Conservation (phyloP, 2,113 vertebrate species). For the Arenaria interpres region DNA sequence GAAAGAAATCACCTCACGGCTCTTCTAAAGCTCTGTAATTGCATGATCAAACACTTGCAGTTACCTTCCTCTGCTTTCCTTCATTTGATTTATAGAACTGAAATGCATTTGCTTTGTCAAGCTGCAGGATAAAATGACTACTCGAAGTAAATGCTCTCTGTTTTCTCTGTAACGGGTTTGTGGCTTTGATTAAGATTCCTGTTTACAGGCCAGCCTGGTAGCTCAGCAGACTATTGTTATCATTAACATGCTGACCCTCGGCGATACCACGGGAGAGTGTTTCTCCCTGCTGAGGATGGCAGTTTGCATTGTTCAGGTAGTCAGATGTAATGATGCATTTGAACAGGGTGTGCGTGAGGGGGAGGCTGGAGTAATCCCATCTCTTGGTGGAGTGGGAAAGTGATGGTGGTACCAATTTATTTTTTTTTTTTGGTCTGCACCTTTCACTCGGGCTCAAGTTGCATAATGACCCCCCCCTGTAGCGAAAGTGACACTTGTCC, state of each 20-base stretch:
- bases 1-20: neutral
- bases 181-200: constrained; percentile 62
- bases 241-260: constrained; percentile 60
- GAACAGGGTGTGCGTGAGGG: neutral
- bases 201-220: constrained; percentile 59
- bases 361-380: constrained; percentile 40
- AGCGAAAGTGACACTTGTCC: neutral
- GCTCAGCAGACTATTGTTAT: constrained; percentile 66
- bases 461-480: neutral
- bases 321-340: constrained; percentile 35
- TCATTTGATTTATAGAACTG: constrained; percentile 12
- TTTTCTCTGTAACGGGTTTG: constrained; percentile 11
- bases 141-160: constrained; percentile 16
- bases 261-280: constrained; percentile 48
- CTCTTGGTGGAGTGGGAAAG: neutral
- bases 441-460: neutral
- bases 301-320: constrained; percentile 69
- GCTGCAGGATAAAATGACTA: neutral
- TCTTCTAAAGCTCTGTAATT: neutral
- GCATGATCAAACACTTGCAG: neutral
- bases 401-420: neutral
- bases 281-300: constrained; percentile 60
- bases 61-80: neutral
- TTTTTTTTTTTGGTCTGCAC: neutral
- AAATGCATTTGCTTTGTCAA: constrained; percentile 5